Evolutionary conservation across 2,888 invertebrate genomes (phyloP).

Genomic region (Himalopsyche tibetana): DNA sequence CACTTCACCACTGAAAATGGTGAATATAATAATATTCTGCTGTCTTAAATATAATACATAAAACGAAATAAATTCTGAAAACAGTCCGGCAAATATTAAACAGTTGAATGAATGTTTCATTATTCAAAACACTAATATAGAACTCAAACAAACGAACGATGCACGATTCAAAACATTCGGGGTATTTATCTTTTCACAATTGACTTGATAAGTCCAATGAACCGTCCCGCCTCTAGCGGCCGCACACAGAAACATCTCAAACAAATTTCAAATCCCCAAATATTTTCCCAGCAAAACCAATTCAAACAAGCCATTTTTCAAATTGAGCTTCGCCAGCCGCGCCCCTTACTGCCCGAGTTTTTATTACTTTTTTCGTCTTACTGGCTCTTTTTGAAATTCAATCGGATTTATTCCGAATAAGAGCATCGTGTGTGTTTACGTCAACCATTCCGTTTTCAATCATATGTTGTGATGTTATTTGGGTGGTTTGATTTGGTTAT

Average conservation of each 20-base stretch:
- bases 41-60: no score
- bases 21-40: no score
- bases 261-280: constrained; percentile 62
- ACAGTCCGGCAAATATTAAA: no score
- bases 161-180: no score
- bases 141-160: no score
- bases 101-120: no score
- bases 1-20: no score
- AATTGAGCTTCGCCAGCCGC: constrained; percentile 57
- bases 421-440: constrained; percentile 47
- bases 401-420: constrained; percentile 61
- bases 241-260: constrained; percentile 8
- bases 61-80: no score
- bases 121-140: no score
- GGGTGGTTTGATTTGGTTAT: background rate
- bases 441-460: background rate
- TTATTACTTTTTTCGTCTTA: constrained; percentile 60
- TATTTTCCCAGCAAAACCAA: constrained; percentile 63
- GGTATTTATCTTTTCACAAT: no score
- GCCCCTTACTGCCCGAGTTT: constrained; percentile 61
- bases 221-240: constrained; percentile 29
- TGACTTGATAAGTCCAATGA: constrained; percentile 16
- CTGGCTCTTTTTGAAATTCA: constrained; percentile 54
- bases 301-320: constrained; percentile 64
- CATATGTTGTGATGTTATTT: background rate